phyloP scores from a whole-genome alignment of 1,140 invertebrate genomes.

The Drosophila nasuta region DNA sequence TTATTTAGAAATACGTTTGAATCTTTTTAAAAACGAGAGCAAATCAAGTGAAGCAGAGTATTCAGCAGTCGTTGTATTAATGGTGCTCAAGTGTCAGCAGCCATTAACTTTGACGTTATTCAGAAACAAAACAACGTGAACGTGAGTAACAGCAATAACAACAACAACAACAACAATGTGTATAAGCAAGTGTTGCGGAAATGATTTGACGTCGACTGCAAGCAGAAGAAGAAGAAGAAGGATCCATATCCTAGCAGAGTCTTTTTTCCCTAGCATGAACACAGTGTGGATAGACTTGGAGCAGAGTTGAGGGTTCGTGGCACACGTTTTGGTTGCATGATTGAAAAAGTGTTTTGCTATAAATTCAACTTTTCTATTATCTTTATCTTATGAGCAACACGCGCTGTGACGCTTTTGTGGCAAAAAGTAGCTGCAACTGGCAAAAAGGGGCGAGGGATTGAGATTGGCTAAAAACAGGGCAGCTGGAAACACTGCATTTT shows the following conservation, averaged over 20 bases:
- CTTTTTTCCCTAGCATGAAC: background rate
- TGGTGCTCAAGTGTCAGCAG: constrained; percentile 1
- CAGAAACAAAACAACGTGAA: constrained; percentile 38
- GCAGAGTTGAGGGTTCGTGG: constrained; percentile 6
- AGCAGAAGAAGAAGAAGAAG: constrained; percentile 17
- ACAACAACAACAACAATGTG: constrained; percentile 43
- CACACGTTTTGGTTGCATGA: constrained; percentile 58
- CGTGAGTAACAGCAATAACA: constrained; percentile 5
- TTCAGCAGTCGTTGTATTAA: background rate
- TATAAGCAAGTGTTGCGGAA: constrained; percentile 78
- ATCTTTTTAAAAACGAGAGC: too few relatives aligned
- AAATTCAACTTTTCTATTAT: constrained; percentile 75
- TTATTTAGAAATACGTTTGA: too few relatives aligned
- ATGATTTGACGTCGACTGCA: constrained; percentile 64
- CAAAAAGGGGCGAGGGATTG: background rate
- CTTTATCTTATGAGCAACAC: constrained; percentile 67
- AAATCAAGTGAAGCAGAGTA: background rate
- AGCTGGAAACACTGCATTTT: constrained; percentile 20
- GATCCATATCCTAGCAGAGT: constrained; percentile 13
- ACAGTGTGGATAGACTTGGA: background rate
- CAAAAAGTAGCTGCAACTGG: constrained; percentile 29
- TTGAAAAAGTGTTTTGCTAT: constrained; percentile 74
- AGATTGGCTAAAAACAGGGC: background rate
- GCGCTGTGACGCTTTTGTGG: constrained; percentile 24
- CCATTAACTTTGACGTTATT: constrained; percentile 58